Evolutionary conservation across 2,113 vertebrate species (phyloP), one percentile per base, ranked within the genome.

Genomic region (Microcebus tavaratra): DNA sequence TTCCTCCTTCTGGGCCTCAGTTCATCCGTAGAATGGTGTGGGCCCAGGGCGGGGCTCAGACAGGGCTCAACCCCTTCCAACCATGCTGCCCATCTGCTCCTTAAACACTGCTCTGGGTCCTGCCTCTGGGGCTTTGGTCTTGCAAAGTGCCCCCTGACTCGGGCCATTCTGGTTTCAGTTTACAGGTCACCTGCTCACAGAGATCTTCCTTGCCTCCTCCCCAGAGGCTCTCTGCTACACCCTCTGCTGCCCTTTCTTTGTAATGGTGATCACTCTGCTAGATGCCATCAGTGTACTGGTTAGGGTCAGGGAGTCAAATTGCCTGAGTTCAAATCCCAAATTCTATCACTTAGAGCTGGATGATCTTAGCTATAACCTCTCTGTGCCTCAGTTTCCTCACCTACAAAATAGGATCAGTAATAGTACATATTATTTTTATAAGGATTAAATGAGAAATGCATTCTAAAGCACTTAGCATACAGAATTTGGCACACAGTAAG

Each of bases 361-460:
- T 57, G 53, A 57, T 25, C 36, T 92, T 63, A 23, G 10, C 55
- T 15, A 0, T 79, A 29, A 42, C 8, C 10, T 87, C 27, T 65
- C 81, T 83, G 25, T 91, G 48, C 88, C 80, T 90, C 68, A 61
- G 25, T 65, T 90, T 92, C n/a, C 39, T 90, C 63, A 70, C 42
- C 36, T 85, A 4, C 53, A 80, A 92, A 85, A 88, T 31, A 23
- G 59, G 45, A 9, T 79, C 75, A 61, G 1, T 82, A 50, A 67
- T 55, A 65, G 50, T 8, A 27, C 11, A 3, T 68, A 8, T 34
- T 48, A 42, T 72, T 81, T 70, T 84, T 65, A 0, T 83, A 87
- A 87, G 36, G 57, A 70, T 79, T 63, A 70, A 92, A 50, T 80
- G 63, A 53, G 81, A 93, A 79, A 72, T 76, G 12, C 63, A 20